Conservation (phyloP, 2,113 vertebrate species). For the Neomonachus schauinslandi region DNA sequence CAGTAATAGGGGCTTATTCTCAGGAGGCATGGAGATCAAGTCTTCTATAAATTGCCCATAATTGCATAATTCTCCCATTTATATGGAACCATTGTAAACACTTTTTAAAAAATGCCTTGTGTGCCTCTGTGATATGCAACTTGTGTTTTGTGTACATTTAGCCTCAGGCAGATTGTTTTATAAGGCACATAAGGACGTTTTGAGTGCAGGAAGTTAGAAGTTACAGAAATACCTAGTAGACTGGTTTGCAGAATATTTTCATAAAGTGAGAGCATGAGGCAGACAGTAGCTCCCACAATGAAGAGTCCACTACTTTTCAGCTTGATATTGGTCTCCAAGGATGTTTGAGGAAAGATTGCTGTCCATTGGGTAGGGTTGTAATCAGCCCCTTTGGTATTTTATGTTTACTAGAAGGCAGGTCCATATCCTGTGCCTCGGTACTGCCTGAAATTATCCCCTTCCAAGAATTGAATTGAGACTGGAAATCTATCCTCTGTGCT, state of each 20-base stretch:
- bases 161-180: neutral
- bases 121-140: neutral
- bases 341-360: neutral
- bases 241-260: neutral
- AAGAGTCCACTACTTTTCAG: neutral
- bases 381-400: neutral
- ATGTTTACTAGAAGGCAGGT: neutral
- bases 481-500: neutral
- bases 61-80: neutral
- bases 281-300: neutral
- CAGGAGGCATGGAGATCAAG: neutral
- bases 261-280: neutral
- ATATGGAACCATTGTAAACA: neutral
- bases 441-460: neutral
- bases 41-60: neutral
- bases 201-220: neutral
- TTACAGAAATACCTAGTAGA: neutral
- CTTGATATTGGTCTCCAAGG: neutral
- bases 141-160: neutral
- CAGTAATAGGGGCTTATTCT: neutral
- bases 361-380: neutral
- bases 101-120: neutral
- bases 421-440: neutral
- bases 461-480: neutral
- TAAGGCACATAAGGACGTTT: neutral